Evolutionary conservation across 2,888 invertebrate species (phyloP).

Genomic region (Diaprepes abbreviatus): DNA sequence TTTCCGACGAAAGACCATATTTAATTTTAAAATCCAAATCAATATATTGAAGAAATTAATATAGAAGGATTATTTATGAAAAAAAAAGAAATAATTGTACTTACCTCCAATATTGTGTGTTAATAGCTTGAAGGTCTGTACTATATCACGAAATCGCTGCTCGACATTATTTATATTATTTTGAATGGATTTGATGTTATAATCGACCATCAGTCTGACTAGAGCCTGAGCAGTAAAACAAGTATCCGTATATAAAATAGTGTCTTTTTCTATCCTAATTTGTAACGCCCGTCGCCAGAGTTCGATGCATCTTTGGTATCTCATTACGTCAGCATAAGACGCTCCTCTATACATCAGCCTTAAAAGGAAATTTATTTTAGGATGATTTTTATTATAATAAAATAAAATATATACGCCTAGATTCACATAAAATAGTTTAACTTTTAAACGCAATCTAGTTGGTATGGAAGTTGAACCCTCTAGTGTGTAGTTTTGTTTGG

Average conservation of each 20-base stretch:
- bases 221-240: slow-evolving; percentile 90
- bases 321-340: slow-evolving; percentile 79
- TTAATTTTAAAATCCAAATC: no score
- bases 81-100: neutral
- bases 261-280: slow-evolving; percentile 83
- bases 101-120: slow-evolving; percentile 73
- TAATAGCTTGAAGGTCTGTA: slow-evolving; percentile 78
- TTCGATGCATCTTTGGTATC: slow-evolving; percentile 88
- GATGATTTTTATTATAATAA: no score
- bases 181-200: slow-evolving; percentile 73
- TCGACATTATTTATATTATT: slow-evolving; percentile 69
- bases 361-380: slow-evolving; percentile 43
- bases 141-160: slow-evolving; percentile 78
- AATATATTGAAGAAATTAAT: no score
- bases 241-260: slow-evolving; percentile 83
- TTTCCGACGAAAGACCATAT: no score
- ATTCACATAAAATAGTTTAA: no score
- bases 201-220: slow-evolving; percentile 85
- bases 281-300: slow-evolving; percentile 88
- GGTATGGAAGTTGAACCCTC: no score
- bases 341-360: slow-evolving; percentile 74
- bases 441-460: no score
- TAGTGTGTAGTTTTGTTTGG: no score
- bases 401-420: no score
- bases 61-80: no score